phyloP scores from a whole-genome alignment of 2,888 invertebrate genomes.

The Drosophila tripunctata region DNA sequence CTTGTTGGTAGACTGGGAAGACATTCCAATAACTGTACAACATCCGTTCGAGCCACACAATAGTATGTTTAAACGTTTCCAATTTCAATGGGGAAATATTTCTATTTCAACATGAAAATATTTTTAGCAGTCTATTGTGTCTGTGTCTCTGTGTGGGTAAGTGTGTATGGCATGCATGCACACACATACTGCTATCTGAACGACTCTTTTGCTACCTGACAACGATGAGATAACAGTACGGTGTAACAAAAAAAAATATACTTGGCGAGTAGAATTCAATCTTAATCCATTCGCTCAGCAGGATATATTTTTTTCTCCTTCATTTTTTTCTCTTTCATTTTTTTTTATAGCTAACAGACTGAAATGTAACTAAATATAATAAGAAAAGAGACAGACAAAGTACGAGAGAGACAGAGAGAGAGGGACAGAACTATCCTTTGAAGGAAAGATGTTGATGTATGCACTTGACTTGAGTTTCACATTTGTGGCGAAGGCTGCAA shows the following conservation, averaged over 20 bases:
- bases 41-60: conserved; percentile 68
- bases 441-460: conserved; percentile 61
- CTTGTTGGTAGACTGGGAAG: conserved; percentile 27
- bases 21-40: conserved; percentile 78
- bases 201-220: conserved; percentile 60
- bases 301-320: conserved; percentile 1
- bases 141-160: background rate
- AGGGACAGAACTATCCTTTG: background rate
- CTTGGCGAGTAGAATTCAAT: conserved; percentile 60
- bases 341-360: conserved; percentile 24
- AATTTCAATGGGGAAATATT: conserved; percentile 75
- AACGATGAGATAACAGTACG: conserved; percentile 51
- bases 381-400: conserved; percentile 21
- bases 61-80: conserved; percentile 69
- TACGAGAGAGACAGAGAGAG: no score
- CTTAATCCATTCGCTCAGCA: conserved; percentile 68
- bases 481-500: conserved; percentile 62
- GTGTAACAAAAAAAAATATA: conserved; percentile 12
- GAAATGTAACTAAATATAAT: conserved; percentile 60
- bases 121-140: conserved; percentile 60
- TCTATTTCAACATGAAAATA: conserved; percentile 76
- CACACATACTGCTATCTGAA: conserved; percentile 35
- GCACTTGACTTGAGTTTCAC: conserved; percentile 78
- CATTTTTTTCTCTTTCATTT: conserved; percentile 6
- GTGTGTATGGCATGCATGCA: background rate